Percentiles rank a stretch among this genome's conserved stretches.
Evolutionary conservation across 2,888 invertebrate species (phyloP).

Genomic region (Prostheceraeus crozeri): DNA sequence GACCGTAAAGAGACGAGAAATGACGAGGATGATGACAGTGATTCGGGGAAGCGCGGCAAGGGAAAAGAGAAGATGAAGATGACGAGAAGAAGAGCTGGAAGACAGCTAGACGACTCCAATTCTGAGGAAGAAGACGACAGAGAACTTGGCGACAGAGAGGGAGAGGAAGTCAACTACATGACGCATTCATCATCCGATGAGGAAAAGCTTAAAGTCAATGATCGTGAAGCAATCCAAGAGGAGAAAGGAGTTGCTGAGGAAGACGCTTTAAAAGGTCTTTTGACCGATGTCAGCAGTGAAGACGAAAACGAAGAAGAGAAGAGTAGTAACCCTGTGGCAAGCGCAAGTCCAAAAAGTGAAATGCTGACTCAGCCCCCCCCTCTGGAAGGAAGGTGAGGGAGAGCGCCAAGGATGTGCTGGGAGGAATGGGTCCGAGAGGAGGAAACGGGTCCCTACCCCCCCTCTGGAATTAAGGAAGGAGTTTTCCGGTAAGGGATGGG

Average conservation of each 20-base stretch:
- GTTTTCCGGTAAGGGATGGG: too few species aligned
- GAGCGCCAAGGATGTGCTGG: too few species aligned
- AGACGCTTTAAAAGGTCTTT: constrained; percentile 73
- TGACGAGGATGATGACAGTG: constrained; percentile 43
- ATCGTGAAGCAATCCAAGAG: constrained; percentile 61
- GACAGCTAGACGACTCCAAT: constrained; percentile 7
- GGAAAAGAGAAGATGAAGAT: neutral
- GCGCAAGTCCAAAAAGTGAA: too few species aligned
- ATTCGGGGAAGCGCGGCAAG: too few species aligned
- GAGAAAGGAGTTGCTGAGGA: constrained; percentile 83
- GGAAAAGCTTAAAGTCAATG: constrained; percentile 34
- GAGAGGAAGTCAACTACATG: constrained; percentile 37
- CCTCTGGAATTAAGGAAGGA: too few species aligned
- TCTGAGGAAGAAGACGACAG: constrained; percentile 34
- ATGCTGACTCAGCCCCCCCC: too few species aligned
- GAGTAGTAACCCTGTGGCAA: too few species aligned
- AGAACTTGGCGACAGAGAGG: constrained; percentile 35
- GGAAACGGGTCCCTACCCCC: too few species aligned
- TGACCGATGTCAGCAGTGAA: constrained; percentile 81
- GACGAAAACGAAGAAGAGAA: too few species aligned
- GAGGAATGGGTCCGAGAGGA: too few species aligned
- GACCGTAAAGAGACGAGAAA: constrained; percentile 56
- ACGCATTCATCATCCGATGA: constrained; percentile 36
- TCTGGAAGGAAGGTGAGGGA: too few species aligned
- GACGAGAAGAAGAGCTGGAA: too few species aligned